A percentile compares a stretch with the other conserved stretches of the same genome.
Conservation (phyloP, 1,140 invertebrate species). For the Cyrtorhinus lividipennis region DNA sequence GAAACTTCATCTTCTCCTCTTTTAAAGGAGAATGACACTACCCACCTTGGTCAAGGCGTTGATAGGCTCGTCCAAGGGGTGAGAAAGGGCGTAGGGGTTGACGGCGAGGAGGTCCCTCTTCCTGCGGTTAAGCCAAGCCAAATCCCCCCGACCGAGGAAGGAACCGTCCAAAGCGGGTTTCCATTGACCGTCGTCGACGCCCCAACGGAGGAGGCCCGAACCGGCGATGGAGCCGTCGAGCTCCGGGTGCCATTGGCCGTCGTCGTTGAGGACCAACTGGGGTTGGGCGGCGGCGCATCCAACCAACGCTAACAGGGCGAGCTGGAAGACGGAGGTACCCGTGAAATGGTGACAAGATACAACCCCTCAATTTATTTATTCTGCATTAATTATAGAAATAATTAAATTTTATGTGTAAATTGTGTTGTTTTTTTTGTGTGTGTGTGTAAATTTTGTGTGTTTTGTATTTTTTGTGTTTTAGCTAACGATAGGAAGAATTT, state of each 20-base stretch:
- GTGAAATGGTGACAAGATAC: too few species aligned
- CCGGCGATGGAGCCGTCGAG: constrained; percentile 3
- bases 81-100: not conserved
- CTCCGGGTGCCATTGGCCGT: constrained; percentile 11
- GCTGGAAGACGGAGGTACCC: too few species aligned
- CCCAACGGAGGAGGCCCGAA: not conserved
- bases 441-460: too few species aligned
- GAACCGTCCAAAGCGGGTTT: constrained; percentile 5
- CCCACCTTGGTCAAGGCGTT: constrained; percentile 2
- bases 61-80: not conserved
- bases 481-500: too few species aligned
- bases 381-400: too few species aligned
- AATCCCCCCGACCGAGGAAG: not conserved
- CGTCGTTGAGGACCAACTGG: not conserved
- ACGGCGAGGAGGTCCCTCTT: not conserved
- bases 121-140: constrained; percentile 1
- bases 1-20: too few species aligned
- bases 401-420: too few species aligned
- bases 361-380: too few species aligned
- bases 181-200: constrained; percentile 8
- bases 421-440: too few species aligned
- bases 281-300: not conserved
- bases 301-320: constrained; percentile 7
- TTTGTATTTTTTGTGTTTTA: too few species aligned
- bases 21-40: too few species aligned